phyloP scores from a whole-genome alignment of 2,888 invertebrate species.

The Lithophane semibrunnea region DNA sequence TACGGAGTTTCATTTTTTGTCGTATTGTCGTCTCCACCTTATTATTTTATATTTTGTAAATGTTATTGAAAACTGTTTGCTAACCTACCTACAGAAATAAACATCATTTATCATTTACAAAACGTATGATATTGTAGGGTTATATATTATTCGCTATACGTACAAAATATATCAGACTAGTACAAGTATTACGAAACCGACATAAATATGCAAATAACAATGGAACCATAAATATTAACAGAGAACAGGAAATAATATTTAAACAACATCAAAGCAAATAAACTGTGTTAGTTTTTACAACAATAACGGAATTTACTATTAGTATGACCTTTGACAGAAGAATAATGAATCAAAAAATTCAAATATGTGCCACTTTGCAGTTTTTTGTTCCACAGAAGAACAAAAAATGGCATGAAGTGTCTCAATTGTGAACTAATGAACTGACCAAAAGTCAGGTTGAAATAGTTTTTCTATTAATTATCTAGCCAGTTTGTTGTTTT shows the following conservation, averaged over 20 bases:
- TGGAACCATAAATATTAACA: conserved; percentile 52
- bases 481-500: conserved; percentile 5
- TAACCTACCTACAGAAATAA: too few relatives aligned
- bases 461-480: conserved; percentile 21
- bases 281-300: conserved; percentile 50
- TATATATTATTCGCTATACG: neutral
- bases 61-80: too few relatives aligned
- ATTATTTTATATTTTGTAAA: too few relatives aligned
- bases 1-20: too few relatives aligned
- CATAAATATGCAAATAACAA: conserved; percentile 48
- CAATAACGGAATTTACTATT: conserved; percentile 39
- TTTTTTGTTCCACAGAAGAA: conserved; percentile 22
- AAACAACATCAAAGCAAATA: conserved; percentile 49
- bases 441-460: neutral
- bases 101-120: too few relatives aligned
- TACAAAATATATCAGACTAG: conserved; percentile 19
- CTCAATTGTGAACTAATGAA: conserved; percentile 35
- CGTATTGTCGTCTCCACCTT: too few relatives aligned
- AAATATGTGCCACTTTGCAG: conserved; percentile 1
- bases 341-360: conserved; percentile 43
- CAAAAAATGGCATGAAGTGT: conserved; percentile 43
- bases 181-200: conserved; percentile 24
- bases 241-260: conserved; percentile 61
- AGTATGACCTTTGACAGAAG: conserved; percentile 51
- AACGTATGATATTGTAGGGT: neutral